Evolutionary conservation across 2,113 vertebrate genomes (phyloP), one percentile per base, ranked within the genome.

Genomic region (Gnathonemus echidnorhynchus): DNA sequence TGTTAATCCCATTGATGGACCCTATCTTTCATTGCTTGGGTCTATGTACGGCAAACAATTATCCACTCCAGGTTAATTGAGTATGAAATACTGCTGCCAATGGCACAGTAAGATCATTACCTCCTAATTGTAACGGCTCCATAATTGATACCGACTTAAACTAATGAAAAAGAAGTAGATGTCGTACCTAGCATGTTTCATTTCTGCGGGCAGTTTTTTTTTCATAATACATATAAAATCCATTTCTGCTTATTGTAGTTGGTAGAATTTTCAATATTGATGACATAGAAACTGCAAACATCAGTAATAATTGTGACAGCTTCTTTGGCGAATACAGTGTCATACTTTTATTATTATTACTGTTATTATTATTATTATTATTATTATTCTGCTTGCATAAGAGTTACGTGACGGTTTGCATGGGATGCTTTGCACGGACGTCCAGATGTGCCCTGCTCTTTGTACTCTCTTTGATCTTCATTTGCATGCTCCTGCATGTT

Each of bases 31-130:
- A 24, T 21, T 88, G 48, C 52, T 58, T 15, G 53, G 42, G 9
- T 62, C 53, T 62, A 66, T 62, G 13, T 58, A 46, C 39, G 45
- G 87, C 17, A 21, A 24, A 88, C 53, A 88, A 66, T 58, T 66
- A 88, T 88, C 35, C 87, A 88, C 87, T 88, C 87, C 52, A 88
- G 56, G 42, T 50, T 62, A 88, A 88, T 88, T 50, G 49, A 45
- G 35, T 45, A 88, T n/a, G 49, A 66, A 88, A 42, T 45, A 50
- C 53, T 88, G 31, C 13, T 39, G 15, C 87, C 87, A 42, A 35
- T 88, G 19, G 42, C 56, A 58, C 27, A 31, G 49, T 39, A 88
- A 88, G 87, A 27, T 39, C 5, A 42, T 88, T 42, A 39, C 49
- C 31, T 45, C 27, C 49, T 62, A n/a, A 62, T 62, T 17, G 27